Percentiles rank a stretch among this genome's conserved stretches.
Evolutionary conservation across 1,140 invertebrate species (phyloP).

Genomic region (Drosophila auraria): DNA sequence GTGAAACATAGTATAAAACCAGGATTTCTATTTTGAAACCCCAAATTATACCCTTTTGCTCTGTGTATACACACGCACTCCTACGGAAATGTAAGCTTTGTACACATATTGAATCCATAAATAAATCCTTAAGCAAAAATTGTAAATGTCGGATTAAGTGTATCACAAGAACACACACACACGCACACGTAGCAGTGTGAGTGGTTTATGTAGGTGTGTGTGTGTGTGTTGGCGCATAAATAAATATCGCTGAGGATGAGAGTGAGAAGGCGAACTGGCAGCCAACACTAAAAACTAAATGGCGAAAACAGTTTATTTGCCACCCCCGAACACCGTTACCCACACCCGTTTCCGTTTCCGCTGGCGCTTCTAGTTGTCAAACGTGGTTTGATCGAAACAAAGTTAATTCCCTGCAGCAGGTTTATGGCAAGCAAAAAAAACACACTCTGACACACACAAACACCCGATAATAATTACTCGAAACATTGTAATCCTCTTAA

Average conservation of each 20-base stretch:
- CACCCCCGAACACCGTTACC: not conserved
- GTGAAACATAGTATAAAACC: not conserved
- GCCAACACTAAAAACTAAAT: conserved; percentile 72
- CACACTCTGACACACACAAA: conserved; percentile 36
- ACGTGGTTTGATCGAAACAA: conserved; percentile 79
- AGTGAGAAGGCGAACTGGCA: conserved; percentile 1
- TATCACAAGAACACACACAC: conserved; percentile 62
- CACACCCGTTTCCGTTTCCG: conserved; percentile 35
- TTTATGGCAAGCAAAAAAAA: conserved; percentile 41
- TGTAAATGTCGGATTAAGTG: conserved; percentile 83
- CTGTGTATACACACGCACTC: conserved; percentile 31
- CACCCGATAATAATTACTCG: conserved; percentile 75
- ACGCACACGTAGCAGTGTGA: conserved; percentile 16
- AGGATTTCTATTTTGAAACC: not conserved
- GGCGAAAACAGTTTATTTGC: conserved; percentile 53
- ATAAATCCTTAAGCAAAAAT: conserved; percentile 84
- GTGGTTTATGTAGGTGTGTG: conserved; percentile 5
- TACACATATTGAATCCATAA: conserved; percentile 82
- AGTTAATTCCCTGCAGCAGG: conserved; percentile 74
- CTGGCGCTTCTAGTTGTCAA: conserved; percentile 29
- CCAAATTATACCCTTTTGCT: not conserved
- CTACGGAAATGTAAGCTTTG: conserved; percentile 53
- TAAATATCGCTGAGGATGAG: conserved; percentile 34
- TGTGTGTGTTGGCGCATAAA: conserved; percentile 48
- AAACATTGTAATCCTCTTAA: conserved; percentile 82